Base-by-base conservation (phyloP, 2,888 invertebrate species). In the Agrochola lychnidis region DNA sequence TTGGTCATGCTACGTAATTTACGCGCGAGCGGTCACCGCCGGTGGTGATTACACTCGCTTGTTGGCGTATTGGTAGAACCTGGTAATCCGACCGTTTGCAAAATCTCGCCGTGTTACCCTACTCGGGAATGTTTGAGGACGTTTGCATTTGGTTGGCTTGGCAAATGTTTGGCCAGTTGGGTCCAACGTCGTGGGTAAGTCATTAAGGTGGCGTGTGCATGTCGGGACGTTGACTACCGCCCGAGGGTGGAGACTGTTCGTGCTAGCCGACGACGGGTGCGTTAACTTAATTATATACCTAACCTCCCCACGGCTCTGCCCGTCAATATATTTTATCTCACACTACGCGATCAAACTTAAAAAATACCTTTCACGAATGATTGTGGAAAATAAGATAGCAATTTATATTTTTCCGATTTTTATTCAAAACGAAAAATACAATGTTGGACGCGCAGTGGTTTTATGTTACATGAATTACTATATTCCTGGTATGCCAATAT, bases 11-110 rank as follows among this genome's bases (percentile, higher is more conserved):
- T 91, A 91, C 93, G 95, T 95, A 95, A 95, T 95, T 95, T 95
- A 95, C 95, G 95, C 96, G 96, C 94, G 96, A 95, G 93, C 95
- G 95, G 95, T 94, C 95, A 94, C 94, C 94, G 94, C 92, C 92
- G 91, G 90, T 92, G 94, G 94, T 95, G 95, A 95, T 95, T 95
- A 95, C 94, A 92, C 92, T 92, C 93, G 93, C 92, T 93, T 91
- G 93, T 93, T 94, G 94, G 93, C 93, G 91, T 92, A 91, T 92
- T 93, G 94, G 93, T 90, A 92, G 93, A 90, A 91, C 89, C 91
- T 92, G 94, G 93, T 94, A 94, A 95, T 94, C 94, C 92, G 86
- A 87, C 92, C 90, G 88, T 89, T 91, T 90, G 90, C 91, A 89
- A 91, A 90, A 89, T 91, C 87, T 81, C 84, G 87, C 87, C 83